Conservation (phyloP, 2,888 invertebrate genomes). For the Agrilus mali region DNA sequence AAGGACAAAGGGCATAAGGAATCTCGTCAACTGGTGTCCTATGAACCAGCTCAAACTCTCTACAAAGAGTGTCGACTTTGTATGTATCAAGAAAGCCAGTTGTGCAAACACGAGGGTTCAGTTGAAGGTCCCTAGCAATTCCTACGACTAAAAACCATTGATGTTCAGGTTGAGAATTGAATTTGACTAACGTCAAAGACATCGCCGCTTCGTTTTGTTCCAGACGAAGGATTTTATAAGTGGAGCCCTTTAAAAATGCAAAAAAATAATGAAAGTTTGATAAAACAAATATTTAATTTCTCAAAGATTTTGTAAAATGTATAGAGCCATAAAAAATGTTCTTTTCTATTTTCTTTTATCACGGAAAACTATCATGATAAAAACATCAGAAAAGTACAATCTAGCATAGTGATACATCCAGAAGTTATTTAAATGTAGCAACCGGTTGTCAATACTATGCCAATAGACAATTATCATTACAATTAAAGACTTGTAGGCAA, state of each 20-base stretch:
- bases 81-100: constrained; percentile 84
- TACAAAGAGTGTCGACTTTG: constrained; percentile 63
- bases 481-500: neutral
- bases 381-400: constrained; percentile 18
- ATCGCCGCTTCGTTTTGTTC: constrained; percentile 96
- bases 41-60: constrained; percentile 82
- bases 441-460: too few species aligned
- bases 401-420: too few species aligned
- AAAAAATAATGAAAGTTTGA: too few species aligned
- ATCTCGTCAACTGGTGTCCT: constrained; percentile 89
- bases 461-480: too few species aligned
- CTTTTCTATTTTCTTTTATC: too few species aligned
- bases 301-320: too few species aligned
- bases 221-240: constrained; percentile 64
- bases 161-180: constrained; percentile 32
- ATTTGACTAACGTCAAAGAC: constrained; percentile 57
- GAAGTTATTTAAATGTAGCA: too few species aligned
- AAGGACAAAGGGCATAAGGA: constrained; percentile 72
- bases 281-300: too few species aligned
- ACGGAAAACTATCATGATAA: too few species aligned
- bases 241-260: constrained; percentile 42
- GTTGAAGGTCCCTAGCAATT: constrained; percentile 76
- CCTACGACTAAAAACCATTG: constrained; percentile 66
- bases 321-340: too few species aligned
- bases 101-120: constrained; percentile 74